Conservation (phyloP, 2,113 vertebrate species). For the Mormoops blainvillei region DNA sequence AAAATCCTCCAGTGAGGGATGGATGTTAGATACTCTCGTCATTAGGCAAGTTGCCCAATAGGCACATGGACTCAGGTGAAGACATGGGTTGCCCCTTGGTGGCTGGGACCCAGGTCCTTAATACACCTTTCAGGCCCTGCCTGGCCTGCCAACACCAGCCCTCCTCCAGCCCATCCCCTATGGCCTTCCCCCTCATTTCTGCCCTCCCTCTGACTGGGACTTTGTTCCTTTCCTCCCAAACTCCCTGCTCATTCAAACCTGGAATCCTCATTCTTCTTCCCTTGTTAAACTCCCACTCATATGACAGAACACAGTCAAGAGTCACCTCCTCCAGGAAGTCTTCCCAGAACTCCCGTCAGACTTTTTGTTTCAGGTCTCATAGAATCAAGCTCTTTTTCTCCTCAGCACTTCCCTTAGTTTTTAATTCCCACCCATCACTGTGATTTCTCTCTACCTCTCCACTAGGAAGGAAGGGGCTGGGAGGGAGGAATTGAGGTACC, state of each 20-base stretch:
- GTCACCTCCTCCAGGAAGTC: constrained; percentile 1
- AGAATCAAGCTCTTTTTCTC: background rate
- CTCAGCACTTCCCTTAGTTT: background rate
- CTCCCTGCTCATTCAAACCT: background rate
- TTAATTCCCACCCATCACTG: background rate
- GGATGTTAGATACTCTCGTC: background rate
- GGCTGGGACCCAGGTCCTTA: background rate
- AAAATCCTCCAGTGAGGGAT: background rate
- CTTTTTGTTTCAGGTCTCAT: background rate
- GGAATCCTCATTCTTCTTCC: background rate
- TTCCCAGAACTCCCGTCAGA: background rate
- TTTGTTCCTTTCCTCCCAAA: background rate
- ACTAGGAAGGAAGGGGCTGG: background rate
- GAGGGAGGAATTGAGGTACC: background rate
- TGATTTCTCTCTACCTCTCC: background rate
- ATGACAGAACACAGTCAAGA: background rate
- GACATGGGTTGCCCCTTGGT: rapidly evolving
- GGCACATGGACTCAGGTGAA: background rate
- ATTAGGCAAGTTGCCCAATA: background rate
- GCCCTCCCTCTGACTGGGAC: background rate
- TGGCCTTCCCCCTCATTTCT: background rate
- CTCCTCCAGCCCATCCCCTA: background rate
- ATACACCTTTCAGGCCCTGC: background rate
- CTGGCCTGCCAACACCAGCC: rapidly evolving
- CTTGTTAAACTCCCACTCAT: background rate